phyloP scores from a whole-genome alignment of 2,113 vertebrate species.

The Crocuta crocuta region DNA sequence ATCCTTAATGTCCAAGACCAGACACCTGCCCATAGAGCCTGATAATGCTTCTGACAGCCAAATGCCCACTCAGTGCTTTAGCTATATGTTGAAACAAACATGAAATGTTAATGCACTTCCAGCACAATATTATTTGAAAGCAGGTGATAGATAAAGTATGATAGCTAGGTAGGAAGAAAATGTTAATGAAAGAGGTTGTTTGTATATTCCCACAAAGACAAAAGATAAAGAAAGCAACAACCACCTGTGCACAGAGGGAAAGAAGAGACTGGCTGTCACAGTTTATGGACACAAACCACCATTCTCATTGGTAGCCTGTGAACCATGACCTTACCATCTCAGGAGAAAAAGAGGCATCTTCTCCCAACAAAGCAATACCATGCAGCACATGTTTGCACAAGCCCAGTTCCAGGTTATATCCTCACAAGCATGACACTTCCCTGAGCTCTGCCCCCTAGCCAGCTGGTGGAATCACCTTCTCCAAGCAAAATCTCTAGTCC shows the following conservation, averaged over 20 bases:
- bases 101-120: neutral
- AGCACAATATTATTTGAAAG: neutral
- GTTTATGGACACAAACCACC: neutral
- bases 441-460: neutral
- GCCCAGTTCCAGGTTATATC: neutral
- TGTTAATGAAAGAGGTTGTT: neutral
- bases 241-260: neutral
- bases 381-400: accelerated
- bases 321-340: neutral
- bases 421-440: neutral
- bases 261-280: neutral
- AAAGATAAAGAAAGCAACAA: neutral
- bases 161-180: neutral
- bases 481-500: neutral
- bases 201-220: neutral
- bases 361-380: neutral
- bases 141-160: neutral
- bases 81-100: neutral
- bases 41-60: neutral
- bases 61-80: neutral
- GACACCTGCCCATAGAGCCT: neutral
- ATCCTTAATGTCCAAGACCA: neutral
- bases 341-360: neutral
- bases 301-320: neutral
- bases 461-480: neutral